Evolutionary conservation across 2,797 vertebrate species (phyloP).

Genomic region (Urosaurus nigricauda): DNA sequence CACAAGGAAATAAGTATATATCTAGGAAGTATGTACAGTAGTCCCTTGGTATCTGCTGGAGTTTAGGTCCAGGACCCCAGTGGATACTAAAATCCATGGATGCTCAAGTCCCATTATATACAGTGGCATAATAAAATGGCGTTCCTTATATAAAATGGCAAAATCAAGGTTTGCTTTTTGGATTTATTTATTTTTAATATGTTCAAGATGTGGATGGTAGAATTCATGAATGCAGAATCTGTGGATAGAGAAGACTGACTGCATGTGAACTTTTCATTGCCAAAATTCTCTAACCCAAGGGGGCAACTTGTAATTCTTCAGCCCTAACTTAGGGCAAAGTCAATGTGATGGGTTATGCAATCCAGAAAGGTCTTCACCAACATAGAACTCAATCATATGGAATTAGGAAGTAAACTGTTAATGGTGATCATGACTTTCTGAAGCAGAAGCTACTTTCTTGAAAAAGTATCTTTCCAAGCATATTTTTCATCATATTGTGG

Average conservation of each 20-base stretch:
- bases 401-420: not conserved
- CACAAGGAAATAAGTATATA: not conserved
- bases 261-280: not conserved
- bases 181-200: no score
- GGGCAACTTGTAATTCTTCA: not conserved
- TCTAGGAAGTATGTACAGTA: not conserved
- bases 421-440: not conserved
- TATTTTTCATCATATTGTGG: not conserved
- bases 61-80: no score
- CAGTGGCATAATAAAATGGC: no score
- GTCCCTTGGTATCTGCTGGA: no score
- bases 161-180: no score
- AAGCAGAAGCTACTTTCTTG: not conserved
- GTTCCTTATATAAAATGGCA: no score
- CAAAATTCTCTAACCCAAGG: not conserved
- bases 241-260: no score
- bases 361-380: not conserved
- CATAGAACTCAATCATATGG: not conserved
- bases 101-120: no score
- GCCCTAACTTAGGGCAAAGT: not conserved
- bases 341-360: not conserved
- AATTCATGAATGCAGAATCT: no score
- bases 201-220: no score
- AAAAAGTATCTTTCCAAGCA: not conserved
- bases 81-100: no score